A percentile compares a stretch with the other conserved stretches of the same genome.
These are phyloP conservation scores for Edolisoma coerulescens DNA, from an alignment of 2,113 vertebrate species.

Conservation along the genomic window DNA sequence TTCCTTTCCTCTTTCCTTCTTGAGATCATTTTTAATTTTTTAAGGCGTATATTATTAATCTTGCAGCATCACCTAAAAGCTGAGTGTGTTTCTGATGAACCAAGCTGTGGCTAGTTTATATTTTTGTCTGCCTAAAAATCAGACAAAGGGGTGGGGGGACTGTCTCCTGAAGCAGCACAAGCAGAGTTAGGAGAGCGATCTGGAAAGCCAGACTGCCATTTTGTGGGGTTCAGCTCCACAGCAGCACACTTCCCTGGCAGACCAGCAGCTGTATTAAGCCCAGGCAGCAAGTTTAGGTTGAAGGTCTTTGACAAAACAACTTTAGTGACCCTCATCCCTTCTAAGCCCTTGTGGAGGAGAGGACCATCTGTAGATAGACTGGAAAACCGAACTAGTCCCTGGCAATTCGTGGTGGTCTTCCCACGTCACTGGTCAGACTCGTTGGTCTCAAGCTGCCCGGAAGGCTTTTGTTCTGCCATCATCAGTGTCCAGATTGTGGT, in stretches of 20 bases:
- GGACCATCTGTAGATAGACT: not conserved
- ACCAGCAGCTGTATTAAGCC: not conserved
- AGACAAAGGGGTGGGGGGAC: not conserved
- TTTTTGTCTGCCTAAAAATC: not conserved
- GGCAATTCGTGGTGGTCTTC: not conserved
- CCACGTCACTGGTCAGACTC: not conserved
- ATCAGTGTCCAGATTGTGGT: not conserved
- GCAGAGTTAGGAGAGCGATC: fast-evolving
- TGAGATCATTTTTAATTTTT: not conserved
- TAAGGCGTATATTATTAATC: not conserved
- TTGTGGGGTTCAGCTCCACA: not conserved
- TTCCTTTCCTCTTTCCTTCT: not conserved
- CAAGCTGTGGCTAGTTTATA: not conserved
- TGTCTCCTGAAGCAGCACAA: not conserved
- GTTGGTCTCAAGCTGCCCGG: not conserved
- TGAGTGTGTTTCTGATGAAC: not conserved
- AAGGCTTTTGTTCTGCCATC: not conserved
- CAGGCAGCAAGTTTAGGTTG: not conserved
- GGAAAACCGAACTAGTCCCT: not conserved
- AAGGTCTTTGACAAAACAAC: not conserved
- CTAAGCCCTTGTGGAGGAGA: not conserved
- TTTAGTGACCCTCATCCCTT: not conserved
- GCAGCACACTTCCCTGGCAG: not conserved
- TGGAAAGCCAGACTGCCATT: not conserved
- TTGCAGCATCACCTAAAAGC: not conserved